Conservation (phyloP, 2,797 vertebrate species). For the Champsocephalus gunnari region DNA sequence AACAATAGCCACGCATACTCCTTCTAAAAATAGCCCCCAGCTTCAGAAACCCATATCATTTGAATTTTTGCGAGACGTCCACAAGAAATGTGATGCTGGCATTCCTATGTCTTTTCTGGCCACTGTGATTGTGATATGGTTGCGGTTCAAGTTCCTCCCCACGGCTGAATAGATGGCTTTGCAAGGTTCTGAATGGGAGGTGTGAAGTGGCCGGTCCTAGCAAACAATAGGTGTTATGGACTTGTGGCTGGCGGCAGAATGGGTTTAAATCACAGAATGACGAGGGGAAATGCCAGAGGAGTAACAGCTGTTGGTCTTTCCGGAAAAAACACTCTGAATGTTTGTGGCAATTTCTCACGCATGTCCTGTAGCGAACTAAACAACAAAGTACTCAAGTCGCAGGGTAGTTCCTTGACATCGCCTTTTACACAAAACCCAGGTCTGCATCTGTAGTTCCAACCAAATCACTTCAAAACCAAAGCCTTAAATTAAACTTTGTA, state of each 20-base stretch:
- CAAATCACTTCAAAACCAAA: neutral
- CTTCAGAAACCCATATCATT: constrained; percentile 25
- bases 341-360: constrained; percentile 17
- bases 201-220: constrained; percentile 25
- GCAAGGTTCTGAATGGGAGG: constrained; percentile 34
- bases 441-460: neutral
- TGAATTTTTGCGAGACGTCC: constrained; percentile 1
- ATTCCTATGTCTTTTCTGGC: constrained; percentile 21
- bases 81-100: constrained; percentile 17
- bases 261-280: constrained; percentile 31
- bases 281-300: constrained; percentile 17
- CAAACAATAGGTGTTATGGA: constrained; percentile 59
- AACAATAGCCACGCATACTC: constrained; percentile 34
- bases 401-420: neutral
- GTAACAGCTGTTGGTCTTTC: neutral
- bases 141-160: constrained; percentile 31
- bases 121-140: constrained; percentile 39
- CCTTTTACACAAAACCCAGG: neutral
- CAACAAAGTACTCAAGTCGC: neutral
- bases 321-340: constrained; percentile 8
- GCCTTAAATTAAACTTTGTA: neutral
- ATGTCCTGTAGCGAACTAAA: constrained; percentile 1
- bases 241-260: constrained; percentile 33
- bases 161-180: constrained; percentile 37
- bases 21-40: constrained; percentile 31